Conservation (phyloP, 2,888 invertebrate species). For the Melanotus villosus region DNA sequence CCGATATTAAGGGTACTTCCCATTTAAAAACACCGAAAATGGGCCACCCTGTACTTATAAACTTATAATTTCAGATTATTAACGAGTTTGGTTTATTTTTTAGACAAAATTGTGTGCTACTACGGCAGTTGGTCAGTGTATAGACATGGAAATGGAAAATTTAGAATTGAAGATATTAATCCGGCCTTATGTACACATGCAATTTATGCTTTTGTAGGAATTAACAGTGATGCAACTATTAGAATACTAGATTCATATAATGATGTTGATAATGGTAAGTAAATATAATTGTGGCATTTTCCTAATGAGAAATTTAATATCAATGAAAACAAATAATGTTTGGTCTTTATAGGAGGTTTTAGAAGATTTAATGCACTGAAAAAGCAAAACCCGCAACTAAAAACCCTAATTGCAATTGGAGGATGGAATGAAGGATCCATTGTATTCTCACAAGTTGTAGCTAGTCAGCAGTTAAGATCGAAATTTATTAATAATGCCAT, state of each 20-base stretch:
- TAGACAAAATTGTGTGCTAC: constrained; percentile 54
- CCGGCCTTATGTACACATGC: neutral
- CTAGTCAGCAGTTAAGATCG: constrained; percentile 66
- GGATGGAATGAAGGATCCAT: constrained; percentile 76
- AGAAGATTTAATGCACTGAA: constrained; percentile 72
- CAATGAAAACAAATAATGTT: no score
- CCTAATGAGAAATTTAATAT: no score
- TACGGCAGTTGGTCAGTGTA: constrained; percentile 7
- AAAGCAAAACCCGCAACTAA: constrained; percentile 69
- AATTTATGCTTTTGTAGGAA: constrained; percentile 4
- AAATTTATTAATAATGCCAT: constrained; percentile 73
- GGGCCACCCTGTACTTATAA: no score
- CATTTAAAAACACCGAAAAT: no score
- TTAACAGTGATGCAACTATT: constrained; percentile 42
- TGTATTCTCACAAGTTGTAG: constrained; percentile 67
- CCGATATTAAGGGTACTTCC: no score
- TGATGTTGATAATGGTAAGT: constrained; percentile 71
- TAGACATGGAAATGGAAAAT: constrained; percentile 6
- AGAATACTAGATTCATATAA: constrained; percentile 74
- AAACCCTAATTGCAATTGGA: constrained; percentile 77
- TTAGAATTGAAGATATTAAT: constrained; percentile 3
- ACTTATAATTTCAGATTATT: no score
- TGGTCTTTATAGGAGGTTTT: constrained; percentile 72
- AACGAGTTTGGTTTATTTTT: no score
- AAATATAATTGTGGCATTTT: constrained; percentile 45